Base-by-base conservation (phyloP, 1,140 invertebrate species). In the Drosophila pruinosa region DNA sequence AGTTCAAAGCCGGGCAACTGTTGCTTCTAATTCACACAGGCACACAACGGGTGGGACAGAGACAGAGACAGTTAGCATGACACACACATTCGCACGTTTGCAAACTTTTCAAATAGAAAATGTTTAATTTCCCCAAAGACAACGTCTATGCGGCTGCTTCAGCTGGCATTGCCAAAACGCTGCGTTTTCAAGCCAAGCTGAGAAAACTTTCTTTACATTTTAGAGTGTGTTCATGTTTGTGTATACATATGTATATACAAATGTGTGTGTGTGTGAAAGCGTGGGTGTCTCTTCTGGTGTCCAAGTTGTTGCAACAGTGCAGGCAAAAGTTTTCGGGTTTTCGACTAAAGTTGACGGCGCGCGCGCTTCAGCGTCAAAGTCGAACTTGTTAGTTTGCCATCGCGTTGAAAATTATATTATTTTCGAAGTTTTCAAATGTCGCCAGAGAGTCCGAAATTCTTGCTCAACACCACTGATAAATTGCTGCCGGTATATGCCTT, bases 111-210 rank as follows among this genome's bases (percentile, higher is more conserved):
- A 90, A 83, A 90, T 90, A 89, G 82, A 90, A 90, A 90, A 88
- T 90, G 88, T 90, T 90, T 90, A 90, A 90, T 90, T 90, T 90
- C 88, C 88, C 88, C 75, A 83, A 90, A 90, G 88, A 85, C 83
- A 77, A 68, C 72, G 75, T 48, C 59, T 72, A 76, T 83, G 75
- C 83, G 56, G 70, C 63, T 70, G 64, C 64, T 76, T 38, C 57
- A 39, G 50, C 61, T 59, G 36, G 24, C 47, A 31, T 54, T 68
- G 41, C 52, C 48, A 85, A 83, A 83, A 83, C 70, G 82, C 74
- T 50, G 77, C 76, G 54, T 73, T 79, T 83, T 85, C 80, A 62
- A 78, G 54, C 72, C 61, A 52, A 48, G 77, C 81, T 50, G 65
- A 81, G 77, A 62, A 77, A 81, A 85, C 61, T 83, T 83, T 83